Evolutionary conservation across 2,888 invertebrate species (phyloP).

Genomic region (Epinotia brunnichana): DNA sequence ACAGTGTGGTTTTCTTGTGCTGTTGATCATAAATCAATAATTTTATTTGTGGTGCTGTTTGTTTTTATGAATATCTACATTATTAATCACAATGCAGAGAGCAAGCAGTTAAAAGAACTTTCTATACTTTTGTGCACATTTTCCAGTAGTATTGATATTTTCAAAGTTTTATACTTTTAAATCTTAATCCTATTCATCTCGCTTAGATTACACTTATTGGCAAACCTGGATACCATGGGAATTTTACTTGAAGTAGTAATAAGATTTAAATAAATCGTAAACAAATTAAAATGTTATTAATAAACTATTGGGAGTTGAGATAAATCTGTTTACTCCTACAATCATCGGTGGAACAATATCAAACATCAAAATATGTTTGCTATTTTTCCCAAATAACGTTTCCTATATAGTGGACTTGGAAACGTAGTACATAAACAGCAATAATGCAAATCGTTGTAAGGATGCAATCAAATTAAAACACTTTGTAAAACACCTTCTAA

Average conservation of each 20-base stretch:
- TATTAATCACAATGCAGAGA: conserved; percentile 10
- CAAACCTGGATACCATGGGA: background rate
- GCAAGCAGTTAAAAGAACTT: conserved; percentile 24
- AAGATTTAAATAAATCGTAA: no score
- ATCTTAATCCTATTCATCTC: conserved; percentile 32
- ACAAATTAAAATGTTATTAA: no score
- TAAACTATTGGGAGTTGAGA: no score
- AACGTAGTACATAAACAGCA: background rate
- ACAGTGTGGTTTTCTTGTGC: background rate
- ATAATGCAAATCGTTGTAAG: conserved; percentile 33
- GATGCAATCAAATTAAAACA: conserved; percentile 17
- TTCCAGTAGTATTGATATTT: conserved; percentile 39
- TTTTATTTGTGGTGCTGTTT: conserved; percentile 1
- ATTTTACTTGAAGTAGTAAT: no score
- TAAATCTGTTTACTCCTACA: no score
- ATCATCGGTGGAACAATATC: no score
- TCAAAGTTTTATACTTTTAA: conserved; percentile 20
- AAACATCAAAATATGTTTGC: no score
- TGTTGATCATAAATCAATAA: background rate
- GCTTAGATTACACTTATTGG: background rate
- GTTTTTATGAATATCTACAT: conserved; percentile 8
- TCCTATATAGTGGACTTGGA: conserved; percentile 4
- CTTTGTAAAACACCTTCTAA: conserved; percentile 34
- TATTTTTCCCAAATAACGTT: background rate
- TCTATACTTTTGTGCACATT: conserved; percentile 39